phyloP scores from a whole-genome alignment of 2,888 invertebrate species.

The Agrypnus murinus region DNA sequence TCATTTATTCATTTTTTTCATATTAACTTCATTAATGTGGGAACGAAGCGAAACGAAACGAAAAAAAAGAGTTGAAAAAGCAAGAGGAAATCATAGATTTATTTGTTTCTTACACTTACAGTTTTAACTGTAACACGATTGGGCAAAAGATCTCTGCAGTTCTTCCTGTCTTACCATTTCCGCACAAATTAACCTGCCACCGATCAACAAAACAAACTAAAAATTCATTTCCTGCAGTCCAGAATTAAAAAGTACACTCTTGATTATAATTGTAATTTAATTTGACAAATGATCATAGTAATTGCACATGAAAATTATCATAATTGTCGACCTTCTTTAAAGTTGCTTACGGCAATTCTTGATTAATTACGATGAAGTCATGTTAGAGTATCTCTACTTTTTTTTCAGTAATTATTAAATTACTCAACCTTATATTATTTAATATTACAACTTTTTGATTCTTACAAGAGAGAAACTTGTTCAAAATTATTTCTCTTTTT shows the following conservation, averaged over 20 bases:
- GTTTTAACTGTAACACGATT: constrained; percentile 20
- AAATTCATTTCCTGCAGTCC: constrained; percentile 39
- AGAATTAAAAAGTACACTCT: constrained; percentile 23
- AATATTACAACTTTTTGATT: too few relatives aligned
- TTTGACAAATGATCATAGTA: constrained; percentile 28
- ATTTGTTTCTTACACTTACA: constrained; percentile 1
- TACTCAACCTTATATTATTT: too few relatives aligned
- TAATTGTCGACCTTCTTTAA: constrained; percentile 29
- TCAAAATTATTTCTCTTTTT: background rate
- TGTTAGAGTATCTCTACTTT: background rate
- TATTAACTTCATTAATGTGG: constrained; percentile 36
- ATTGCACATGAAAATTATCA: constrained; percentile 31
- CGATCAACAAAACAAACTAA: constrained; percentile 28
- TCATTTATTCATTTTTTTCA: constrained; percentile 38
- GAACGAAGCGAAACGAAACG: constrained; percentile 34
- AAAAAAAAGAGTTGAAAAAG: constrained; percentile 5
- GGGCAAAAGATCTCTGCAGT: constrained; percentile 1
- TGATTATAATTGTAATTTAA: constrained; percentile 35
- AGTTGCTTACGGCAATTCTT: constrained; percentile 26
- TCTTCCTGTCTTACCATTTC: constrained; percentile 16
- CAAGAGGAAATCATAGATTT: constrained; percentile 38
- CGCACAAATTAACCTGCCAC: constrained; percentile 35
- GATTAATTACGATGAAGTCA: constrained; percentile 36
- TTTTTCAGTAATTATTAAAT: background rate
- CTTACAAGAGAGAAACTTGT: too few relatives aligned